phyloP scores from a whole-genome alignment of 2,888 invertebrate species.

The Pandemis corylana region DNA sequence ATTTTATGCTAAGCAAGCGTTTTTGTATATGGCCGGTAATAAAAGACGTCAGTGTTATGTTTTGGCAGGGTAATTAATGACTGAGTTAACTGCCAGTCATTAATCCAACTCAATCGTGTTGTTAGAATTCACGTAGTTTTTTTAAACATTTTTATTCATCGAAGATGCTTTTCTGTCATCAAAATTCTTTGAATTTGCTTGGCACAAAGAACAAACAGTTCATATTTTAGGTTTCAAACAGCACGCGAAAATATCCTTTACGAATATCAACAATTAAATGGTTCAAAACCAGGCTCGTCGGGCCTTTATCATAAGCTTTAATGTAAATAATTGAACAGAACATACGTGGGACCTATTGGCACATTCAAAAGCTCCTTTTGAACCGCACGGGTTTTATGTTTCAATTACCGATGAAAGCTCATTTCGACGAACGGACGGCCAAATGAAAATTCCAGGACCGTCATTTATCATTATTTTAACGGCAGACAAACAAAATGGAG shows the following conservation, averaged over 20 bases:
- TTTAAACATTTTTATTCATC: not conserved
- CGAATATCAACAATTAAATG: not conserved
- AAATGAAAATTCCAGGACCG: constrained; percentile 50
- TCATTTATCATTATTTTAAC: constrained; percentile 55
- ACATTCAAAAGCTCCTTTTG: constrained; percentile 17
- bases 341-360: not conserved
- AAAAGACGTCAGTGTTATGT: constrained; percentile 11
- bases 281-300: not conserved
- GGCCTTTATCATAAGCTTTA: not conserved
- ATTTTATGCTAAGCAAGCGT: constrained; percentile 34
- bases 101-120: constrained; percentile 3
- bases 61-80: constrained; percentile 7
- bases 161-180: not conserved
- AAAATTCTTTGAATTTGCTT: not conserved
- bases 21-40: constrained; percentile 10
- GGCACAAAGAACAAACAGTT: not conserved
- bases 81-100: not conserved
- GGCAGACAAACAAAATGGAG: constrained; percentile 49
- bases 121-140: not conserved
- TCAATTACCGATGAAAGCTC: constrained; percentile 43
- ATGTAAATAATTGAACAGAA: not conserved
- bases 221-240: too few species aligned
- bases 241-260: not conserved
- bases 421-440: constrained; percentile 43
- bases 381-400: constrained; percentile 14